These are phyloP conservation scores for Mormyrus iriodes DNA, from an alignment of 2,113 vertebrate genomes.

Conservation along the genomic window DNA sequence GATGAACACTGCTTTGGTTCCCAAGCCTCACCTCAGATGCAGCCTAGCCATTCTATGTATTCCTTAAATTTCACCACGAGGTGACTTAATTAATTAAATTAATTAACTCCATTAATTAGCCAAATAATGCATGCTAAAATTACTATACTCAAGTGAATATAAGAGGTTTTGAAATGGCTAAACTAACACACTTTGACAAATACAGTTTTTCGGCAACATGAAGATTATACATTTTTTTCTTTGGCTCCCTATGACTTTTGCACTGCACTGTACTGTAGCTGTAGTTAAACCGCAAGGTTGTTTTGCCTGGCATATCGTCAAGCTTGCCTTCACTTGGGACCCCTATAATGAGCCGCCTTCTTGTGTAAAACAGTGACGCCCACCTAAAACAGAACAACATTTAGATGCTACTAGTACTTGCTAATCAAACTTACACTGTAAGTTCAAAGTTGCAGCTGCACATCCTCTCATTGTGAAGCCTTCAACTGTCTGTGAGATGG, in stretches of 20 bases:
- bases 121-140: not conserved
- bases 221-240: not conserved
- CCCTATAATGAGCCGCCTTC: not conserved
- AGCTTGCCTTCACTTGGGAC: not conserved
- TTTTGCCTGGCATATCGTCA: constrained; percentile 23
- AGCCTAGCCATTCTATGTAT: not conserved
- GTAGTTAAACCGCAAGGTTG: not conserved
- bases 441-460: not conserved
- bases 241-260: not conserved
- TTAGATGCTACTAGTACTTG: not conserved
- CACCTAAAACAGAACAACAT: not conserved
- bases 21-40: not conserved
- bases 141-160: not conserved
- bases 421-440: not conserved
- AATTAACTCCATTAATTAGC: not conserved
- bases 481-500: not conserved
- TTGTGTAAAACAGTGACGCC: not conserved
- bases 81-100: not conserved
- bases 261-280: not conserved
- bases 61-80: not conserved
- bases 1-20: not conserved
- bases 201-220: not conserved
- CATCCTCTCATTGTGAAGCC: not conserved
- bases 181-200: not conserved
- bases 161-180: not conserved